phyloP scores from a whole-genome alignment of 2,113 vertebrate genomes.

The Mesembrinibis cayennensis region DNA sequence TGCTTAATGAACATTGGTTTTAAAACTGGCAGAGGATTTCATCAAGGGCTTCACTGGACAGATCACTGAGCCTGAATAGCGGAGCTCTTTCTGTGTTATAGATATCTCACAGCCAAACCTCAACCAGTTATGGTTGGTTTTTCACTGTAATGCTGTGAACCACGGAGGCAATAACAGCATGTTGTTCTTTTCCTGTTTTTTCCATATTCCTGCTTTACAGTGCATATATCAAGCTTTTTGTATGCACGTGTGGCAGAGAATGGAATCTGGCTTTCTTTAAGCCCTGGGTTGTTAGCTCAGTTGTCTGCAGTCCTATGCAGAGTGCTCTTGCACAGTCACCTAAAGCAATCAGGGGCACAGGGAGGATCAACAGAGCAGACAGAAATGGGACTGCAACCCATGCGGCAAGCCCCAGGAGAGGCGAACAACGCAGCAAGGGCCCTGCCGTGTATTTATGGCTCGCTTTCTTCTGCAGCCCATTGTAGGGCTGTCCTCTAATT shows the following conservation, averaged over 20 bases:
- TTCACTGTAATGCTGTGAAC: background rate
- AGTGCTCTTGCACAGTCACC: background rate
- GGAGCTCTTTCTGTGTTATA: rapidly evolving
- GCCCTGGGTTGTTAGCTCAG: background rate
- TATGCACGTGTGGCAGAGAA: background rate
- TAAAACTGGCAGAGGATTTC: background rate
- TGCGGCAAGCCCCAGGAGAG: background rate
- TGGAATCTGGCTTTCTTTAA: background rate
- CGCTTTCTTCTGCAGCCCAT: background rate
- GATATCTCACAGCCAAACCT: background rate
- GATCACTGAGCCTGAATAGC: background rate
- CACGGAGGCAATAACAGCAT: rapidly evolving
- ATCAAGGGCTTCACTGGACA: background rate
- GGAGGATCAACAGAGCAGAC: background rate
- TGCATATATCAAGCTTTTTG: background rate
- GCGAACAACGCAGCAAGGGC: background rate
- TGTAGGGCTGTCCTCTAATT: background rate
- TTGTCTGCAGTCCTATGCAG: background rate
- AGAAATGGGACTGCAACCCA: background rate
- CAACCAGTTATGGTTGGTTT: background rate
- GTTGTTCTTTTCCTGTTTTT: background rate
- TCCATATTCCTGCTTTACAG: background rate
- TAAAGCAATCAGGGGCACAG: background rate
- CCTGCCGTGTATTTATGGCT: background rate
- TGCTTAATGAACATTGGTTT: background rate